phyloP scores from a whole-genome alignment of 2,797 vertebrate species.

The Capromys pilorides region DNA sequence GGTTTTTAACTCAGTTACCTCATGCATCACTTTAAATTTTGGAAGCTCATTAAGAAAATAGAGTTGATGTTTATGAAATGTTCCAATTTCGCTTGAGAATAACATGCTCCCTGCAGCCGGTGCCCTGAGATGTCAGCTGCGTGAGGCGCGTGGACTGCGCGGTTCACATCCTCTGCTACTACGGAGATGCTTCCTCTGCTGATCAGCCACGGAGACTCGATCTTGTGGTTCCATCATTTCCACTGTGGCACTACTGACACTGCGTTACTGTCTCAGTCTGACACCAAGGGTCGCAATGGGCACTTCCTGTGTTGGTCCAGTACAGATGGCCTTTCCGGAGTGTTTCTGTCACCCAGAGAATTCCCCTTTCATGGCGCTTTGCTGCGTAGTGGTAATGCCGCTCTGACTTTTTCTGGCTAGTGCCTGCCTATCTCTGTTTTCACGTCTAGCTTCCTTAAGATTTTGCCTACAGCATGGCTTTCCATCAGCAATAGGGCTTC shows the following conservation, averaged over 20 bases:
- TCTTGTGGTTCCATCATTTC: neutral
- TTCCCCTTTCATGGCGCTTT: neutral
- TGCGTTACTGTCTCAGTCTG: neutral
- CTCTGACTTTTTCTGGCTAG: no score
- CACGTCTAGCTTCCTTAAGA: neutral
- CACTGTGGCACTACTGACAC: neutral
- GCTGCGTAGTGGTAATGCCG: neutral
- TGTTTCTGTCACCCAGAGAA: neutral
- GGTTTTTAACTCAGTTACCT: neutral
- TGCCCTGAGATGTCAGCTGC: neutral
- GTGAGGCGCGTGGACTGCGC: neutral
- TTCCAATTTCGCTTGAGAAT: neutral
- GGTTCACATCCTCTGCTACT: rapidly evolving
- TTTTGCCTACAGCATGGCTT: neutral
- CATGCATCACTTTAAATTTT: neutral
- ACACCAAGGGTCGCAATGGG: neutral
- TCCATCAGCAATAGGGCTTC: neutral
- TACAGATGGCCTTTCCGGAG: neutral
- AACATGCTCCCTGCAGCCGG: rapidly evolving
- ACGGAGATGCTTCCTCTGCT: neutral
- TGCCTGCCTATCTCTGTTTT: neutral
- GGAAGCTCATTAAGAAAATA: neutral
- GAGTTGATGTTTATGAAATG: neutral
- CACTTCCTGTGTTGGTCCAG: neutral
- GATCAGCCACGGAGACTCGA: neutral